phyloP scores from a whole-genome alignment of 2,888 invertebrate species.

The Leptura quadrifasciata region DNA sequence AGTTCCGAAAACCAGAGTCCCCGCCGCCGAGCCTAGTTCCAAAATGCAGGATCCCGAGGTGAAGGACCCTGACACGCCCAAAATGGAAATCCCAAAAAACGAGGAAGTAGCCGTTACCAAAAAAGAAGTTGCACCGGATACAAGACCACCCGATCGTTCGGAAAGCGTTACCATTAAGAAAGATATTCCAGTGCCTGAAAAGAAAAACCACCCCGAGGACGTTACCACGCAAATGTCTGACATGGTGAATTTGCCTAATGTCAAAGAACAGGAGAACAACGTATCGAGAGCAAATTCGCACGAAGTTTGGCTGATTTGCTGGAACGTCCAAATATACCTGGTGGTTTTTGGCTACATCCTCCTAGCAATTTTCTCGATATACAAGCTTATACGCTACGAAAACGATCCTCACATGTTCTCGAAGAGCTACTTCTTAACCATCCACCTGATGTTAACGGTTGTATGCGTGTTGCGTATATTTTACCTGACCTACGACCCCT shows the following conservation, averaged over 20 bases:
- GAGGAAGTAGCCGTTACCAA: slow-evolving; percentile 57
- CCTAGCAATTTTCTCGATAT: slow-evolving; percentile 88
- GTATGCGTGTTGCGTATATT: slow-evolving; percentile 89
- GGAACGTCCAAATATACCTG: slow-evolving; percentile 94
- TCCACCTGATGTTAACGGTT: slow-evolving; percentile 88
- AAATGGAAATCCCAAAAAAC: slow-evolving; percentile 55
- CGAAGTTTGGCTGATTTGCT: slow-evolving; percentile 87
- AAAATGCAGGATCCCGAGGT: slow-evolving; percentile 61
- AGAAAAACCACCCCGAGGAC: slow-evolving; percentile 61
- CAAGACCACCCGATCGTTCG: slow-evolving; percentile 63
- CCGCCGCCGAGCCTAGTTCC: slow-evolving; percentile 63
- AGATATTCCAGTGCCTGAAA: slow-evolving; percentile 60
- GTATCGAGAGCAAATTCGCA: slow-evolving; percentile 71
- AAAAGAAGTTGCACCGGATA: slow-evolving; percentile 58
- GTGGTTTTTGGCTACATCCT: slow-evolving; percentile 90
- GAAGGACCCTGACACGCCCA: slow-evolving; percentile 43
- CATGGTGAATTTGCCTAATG: slow-evolving; percentile 78
- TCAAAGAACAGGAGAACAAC: slow-evolving; percentile 72
- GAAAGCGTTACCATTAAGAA: slow-evolving; percentile 71
- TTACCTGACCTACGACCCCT: slow-evolving; percentile 93
- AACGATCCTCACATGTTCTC: slow-evolving; percentile 90
- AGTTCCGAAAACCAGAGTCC: slow-evolving; percentile 65
- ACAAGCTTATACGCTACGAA: slow-evolving; percentile 90
- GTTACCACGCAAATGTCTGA: slow-evolving; percentile 71
- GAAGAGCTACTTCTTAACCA: slow-evolving; percentile 90